Conservation (phyloP, 92 coral and sea anemone genomes). For the Zoanthus sociatus region DNA sequence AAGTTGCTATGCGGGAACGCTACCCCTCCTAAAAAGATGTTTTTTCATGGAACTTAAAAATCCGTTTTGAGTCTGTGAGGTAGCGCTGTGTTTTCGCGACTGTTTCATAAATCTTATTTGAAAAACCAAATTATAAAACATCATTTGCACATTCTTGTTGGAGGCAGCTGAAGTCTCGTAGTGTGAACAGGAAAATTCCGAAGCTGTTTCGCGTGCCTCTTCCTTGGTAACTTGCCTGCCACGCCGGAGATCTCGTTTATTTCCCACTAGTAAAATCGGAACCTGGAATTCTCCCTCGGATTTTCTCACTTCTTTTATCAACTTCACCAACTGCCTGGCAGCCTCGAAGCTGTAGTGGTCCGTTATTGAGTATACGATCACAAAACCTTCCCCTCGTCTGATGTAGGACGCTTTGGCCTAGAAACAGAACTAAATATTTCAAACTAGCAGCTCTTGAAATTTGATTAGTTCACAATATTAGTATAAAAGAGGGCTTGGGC, state of each 20-base stretch:
- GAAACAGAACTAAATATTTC: background rate
- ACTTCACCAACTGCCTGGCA: slow-evolving; percentile 88
- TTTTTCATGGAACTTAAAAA: slow-evolving; percentile 88
- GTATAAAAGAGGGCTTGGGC: background rate
- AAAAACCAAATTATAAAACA: slow-evolving; percentile 89
- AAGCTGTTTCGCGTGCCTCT: slow-evolving; percentile 89
- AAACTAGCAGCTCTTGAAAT: background rate
- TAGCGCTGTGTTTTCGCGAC: slow-evolving; percentile 66
- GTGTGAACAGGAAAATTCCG: slow-evolving; percentile 88
- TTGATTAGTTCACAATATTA: background rate
- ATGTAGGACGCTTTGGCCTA: slow-evolving; percentile 91
- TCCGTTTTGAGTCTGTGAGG: slow-evolving; percentile 70
- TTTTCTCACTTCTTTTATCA: slow-evolving; percentile 86
- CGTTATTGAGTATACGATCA: slow-evolving; percentile 95
- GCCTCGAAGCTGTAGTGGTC: slow-evolving; percentile 97
- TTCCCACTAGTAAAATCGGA: slow-evolving; percentile 93
- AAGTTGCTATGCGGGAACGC: slow-evolving; percentile 60
- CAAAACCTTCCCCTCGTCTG: slow-evolving; percentile 85
- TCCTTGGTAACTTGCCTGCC: slow-evolving; percentile 87
- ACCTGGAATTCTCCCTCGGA: slow-evolving; percentile 83
- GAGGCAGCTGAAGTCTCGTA: slow-evolving; percentile 94
- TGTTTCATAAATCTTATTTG: slow-evolving; percentile 88
- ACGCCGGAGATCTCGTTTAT: slow-evolving; percentile 91
- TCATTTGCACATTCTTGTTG: slow-evolving; percentile 90
- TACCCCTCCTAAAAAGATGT: slow-evolving; percentile 72